Percentiles rank a stretch among this genome's conserved stretches.
phyloP scores from a whole-genome alignment of 2,113 vertebrate species.

The Laticauda colubrina region DNA sequence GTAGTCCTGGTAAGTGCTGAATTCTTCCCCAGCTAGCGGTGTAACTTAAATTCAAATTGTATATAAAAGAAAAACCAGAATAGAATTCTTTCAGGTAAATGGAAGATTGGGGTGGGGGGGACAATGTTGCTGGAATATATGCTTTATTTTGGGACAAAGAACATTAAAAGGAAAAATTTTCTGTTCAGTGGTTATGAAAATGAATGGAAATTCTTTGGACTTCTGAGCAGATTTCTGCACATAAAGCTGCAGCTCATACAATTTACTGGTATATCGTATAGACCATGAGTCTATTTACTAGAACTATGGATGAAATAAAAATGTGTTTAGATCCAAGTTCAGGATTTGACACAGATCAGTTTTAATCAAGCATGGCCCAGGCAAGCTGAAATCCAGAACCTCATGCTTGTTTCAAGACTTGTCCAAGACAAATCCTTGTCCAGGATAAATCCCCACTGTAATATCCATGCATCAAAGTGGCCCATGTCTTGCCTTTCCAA shows the following conservation, averaged over 20 bases:
- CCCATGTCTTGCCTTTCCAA: not conserved
- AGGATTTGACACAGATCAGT: not conserved
- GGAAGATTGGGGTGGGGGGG: not conserved
- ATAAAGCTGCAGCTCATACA: not conserved
- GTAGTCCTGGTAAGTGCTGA: not conserved
- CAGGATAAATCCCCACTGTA: not conserved
- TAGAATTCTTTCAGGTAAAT: not conserved
- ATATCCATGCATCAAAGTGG: not conserved
- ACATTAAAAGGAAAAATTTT: not conserved
- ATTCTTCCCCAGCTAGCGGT: not conserved
- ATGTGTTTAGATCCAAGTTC: not conserved
- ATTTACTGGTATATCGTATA: not conserved
- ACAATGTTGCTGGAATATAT: not conserved
- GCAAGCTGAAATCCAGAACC: not conserved
- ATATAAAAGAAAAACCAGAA: not conserved
- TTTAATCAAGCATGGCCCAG: not conserved
- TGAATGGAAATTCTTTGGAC: not conserved
- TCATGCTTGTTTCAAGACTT: not conserved
- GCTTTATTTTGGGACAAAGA: not conserved
- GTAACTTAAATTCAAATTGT: not conserved
- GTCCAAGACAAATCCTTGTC: not conserved
- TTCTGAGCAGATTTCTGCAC: not conserved
- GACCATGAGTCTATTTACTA: not conserved
- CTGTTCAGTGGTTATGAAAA: not conserved
- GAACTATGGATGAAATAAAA: not conserved